Percentiles rank a stretch among this genome's conserved stretches.
Evolutionary conservation across 1,140 invertebrate genomes (phyloP).

Genomic region (Zaprionus vittiger): DNA sequence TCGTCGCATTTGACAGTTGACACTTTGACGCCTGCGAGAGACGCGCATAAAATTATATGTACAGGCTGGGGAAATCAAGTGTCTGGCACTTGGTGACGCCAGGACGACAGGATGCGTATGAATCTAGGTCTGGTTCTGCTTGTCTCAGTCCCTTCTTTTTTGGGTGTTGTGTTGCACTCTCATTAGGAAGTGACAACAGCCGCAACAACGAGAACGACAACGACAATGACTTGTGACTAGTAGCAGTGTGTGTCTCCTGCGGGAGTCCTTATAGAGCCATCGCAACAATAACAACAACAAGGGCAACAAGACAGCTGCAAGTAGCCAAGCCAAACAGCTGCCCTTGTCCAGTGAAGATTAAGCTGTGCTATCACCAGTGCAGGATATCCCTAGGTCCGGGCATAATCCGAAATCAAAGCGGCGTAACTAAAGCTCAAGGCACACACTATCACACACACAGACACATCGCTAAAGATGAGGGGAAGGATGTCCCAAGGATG

Average conservation of each 20-base stretch:
- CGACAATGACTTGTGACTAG: conserved; percentile 65
- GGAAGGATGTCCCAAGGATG: conserved; percentile 49
- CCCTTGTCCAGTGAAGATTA: conserved; percentile 53
- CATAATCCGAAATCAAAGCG: conserved; percentile 71
- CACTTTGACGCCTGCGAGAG: conserved; percentile 61
- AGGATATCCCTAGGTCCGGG: conserved; percentile 20
- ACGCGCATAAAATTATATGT: conserved; percentile 71
- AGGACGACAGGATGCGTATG: conserved; percentile 51
- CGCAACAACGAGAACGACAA: conserved; percentile 40
- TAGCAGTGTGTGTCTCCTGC: conserved; percentile 56
- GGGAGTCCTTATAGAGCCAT: conserved; percentile 62
- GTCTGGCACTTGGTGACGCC: conserved; percentile 68
- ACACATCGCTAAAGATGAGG: not conserved
- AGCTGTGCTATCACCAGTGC: conserved; percentile 43
- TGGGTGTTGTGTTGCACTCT: conserved; percentile 70
- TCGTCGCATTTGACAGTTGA: conserved; percentile 69
- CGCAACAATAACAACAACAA: conserved; percentile 49
- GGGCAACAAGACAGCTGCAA: conserved; percentile 47
- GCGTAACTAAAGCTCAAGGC: conserved; percentile 73
- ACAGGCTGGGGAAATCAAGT: conserved; percentile 72
- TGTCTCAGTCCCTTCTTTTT: conserved; percentile 29
- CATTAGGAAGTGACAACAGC: conserved; percentile 79
- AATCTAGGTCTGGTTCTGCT: conserved; percentile 22
- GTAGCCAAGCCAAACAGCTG: conserved; percentile 44
- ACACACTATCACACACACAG: not conserved